phyloP scores from a whole-genome alignment of 2,797 vertebrate species.

The Cossypha niveicapilla region DNA sequence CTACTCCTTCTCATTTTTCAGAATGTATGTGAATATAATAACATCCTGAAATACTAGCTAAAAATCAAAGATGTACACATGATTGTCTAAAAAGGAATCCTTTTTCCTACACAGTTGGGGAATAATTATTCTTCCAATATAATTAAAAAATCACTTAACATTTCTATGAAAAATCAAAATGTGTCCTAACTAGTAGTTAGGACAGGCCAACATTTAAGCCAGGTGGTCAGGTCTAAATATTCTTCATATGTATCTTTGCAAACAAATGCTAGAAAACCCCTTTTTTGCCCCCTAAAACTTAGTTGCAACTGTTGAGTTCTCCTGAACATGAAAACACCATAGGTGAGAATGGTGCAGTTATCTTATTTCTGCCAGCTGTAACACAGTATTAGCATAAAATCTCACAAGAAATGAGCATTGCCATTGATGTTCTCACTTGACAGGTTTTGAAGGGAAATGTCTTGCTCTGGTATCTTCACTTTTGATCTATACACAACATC shows the following conservation, averaged over 20 bases:
- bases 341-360: background rate
- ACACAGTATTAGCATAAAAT: background rate
- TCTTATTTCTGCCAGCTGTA: background rate
- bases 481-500: background rate
- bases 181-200: background rate
- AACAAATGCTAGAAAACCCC: background rate
- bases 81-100: background rate
- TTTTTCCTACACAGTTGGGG: background rate
- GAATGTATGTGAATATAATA: background rate
- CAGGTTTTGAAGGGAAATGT: background rate
- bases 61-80: background rate
- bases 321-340: fast-evolving
- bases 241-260: background rate
- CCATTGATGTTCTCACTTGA: background rate
- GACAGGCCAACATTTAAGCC: background rate
- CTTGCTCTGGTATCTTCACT: background rate
- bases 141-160: background rate
- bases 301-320: background rate
- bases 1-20: background rate
- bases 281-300: background rate
- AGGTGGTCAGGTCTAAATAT: background rate
- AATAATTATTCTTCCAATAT: background rate
- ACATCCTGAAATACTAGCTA: background rate
- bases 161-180: background rate
- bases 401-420: background rate